Base-by-base conservation (phyloP, 2,888 invertebrate genomes). In the Xestia rhomboidea region DNA sequence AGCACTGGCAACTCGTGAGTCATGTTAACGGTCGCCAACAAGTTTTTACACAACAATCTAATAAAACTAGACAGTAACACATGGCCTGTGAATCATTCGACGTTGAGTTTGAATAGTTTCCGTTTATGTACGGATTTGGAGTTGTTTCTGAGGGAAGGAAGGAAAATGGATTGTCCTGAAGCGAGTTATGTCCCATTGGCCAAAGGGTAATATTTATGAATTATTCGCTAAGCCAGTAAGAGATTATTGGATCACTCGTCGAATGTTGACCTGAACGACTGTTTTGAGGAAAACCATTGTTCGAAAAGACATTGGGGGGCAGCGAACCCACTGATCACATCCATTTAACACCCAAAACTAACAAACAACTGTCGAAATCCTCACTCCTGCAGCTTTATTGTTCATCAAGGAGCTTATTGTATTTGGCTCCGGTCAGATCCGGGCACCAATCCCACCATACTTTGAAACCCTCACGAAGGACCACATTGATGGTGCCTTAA, bases 1-100 rank as follows among this genome's bases (percentile, higher is more conserved):
- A 85, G 89, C 72, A 15, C 76, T 76, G 70, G 73, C 79, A 44
- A 77, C 62, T 76, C 54, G 68, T 91, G 91, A 91, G 68, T 91
- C 91, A 91, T 84, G 41, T 84, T 90, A 91, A 91, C 91, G 91
- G 91, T 88, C 88, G 85, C 68, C 72, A 83, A 77, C 77, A 51
- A 82, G 79, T 88, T 89, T 90, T 90, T 89, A 87, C 85, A 87
- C 79, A 82, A 83, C 82, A 83, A 83, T 85, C 81, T 85, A 85
- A 87, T 87, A 86, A 85, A 88, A 85, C 79, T 88, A 88, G 83
- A 83, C 60, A 74, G 70, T 79, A 79, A 82, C 85, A 83, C 85
- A 87, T 88, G 89, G 85, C 74, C 76, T 13, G 76, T 88, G 87
- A 88, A 83, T 88, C 87, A 88, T 87, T 85, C 54, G 60, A 72